These are phyloP conservation scores for Hydrolagus colliei DNA, from an alignment of 2,797 vertebrate genomes.

Conservation along the genomic window DNA sequence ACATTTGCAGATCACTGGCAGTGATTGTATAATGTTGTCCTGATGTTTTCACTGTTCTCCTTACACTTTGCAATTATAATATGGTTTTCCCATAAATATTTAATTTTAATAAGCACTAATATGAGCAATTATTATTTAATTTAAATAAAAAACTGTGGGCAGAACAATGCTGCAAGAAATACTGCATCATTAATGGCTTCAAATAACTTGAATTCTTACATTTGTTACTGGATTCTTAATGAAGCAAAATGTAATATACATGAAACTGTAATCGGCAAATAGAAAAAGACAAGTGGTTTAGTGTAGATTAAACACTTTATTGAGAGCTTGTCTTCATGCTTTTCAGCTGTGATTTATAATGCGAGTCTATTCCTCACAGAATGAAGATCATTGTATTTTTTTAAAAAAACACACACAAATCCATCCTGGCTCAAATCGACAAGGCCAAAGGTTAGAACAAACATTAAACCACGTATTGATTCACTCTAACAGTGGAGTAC, in stretches of 20 bases:
- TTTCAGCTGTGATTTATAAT: background rate
- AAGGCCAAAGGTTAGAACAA: background rate
- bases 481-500: background rate
- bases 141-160: background rate
- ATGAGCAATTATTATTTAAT: background rate
- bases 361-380: background rate
- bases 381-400: background rate
- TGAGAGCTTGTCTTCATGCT: background rate
- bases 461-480: background rate
- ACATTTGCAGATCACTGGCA: background rate
- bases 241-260: conserved; percentile 10
- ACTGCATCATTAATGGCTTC: background rate
- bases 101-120: background rate
- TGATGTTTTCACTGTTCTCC: background rate
- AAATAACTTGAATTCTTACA: conserved; percentile 13
- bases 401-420: background rate
- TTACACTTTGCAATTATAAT: background rate
- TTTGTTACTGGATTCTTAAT: background rate
- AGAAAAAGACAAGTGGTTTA: background rate
- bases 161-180: background rate
- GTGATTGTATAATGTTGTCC: background rate
- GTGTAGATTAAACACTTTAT: background rate
- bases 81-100: background rate
- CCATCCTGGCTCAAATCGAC: background rate
- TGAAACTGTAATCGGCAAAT: background rate